Percentiles rank a stretch among this genome's conserved stretches.
Conservation (phyloP, 2,797 vertebrate species). For the Sebastes nivosus region DNA sequence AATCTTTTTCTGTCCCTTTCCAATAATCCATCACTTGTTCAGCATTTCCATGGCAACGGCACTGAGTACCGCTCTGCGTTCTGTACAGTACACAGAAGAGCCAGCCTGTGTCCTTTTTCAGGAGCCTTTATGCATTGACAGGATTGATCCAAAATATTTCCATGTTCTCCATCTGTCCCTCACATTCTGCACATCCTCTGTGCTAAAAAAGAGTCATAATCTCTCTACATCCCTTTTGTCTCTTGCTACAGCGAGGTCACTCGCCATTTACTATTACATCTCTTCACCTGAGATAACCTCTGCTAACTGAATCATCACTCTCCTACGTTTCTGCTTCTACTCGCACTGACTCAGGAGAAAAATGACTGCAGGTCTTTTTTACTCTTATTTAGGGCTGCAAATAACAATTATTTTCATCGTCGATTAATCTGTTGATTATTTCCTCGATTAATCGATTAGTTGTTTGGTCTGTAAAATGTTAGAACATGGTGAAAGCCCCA, state of each 20-base stretch:
- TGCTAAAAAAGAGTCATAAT: constrained; percentile 11
- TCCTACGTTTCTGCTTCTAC: constrained; percentile 12
- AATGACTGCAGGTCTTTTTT: not conserved
- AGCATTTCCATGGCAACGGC: constrained; percentile 69
- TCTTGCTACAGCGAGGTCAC: not conserved
- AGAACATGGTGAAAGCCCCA: too few relatives aligned
- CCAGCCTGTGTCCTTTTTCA: constrained; percentile 30
- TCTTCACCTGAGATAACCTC: constrained; percentile 27
- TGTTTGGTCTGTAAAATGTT: too few relatives aligned
- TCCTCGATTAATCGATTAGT: too few relatives aligned
- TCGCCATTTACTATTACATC: constrained; percentile 18
- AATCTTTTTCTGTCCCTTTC: constrained; percentile 43
- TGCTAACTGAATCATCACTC: constrained; percentile 8
- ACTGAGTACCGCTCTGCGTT: constrained; percentile 31
- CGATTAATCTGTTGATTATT: too few relatives aligned
- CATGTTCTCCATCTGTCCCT: not conserved
- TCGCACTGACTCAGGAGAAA: not conserved
- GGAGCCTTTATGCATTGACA: constrained; percentile 18
- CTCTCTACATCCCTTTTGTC: not conserved
- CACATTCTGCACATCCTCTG: not conserved
- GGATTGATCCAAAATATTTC: constrained; percentile 28
- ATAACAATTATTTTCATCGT: too few relatives aligned
- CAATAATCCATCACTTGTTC: constrained; percentile 61
- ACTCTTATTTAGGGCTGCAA: not conserved
- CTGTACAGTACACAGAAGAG: constrained; percentile 33